Evolutionary conservation across 2,113 vertebrate species (phyloP).

Genomic region (Rissa tridactyla): DNA sequence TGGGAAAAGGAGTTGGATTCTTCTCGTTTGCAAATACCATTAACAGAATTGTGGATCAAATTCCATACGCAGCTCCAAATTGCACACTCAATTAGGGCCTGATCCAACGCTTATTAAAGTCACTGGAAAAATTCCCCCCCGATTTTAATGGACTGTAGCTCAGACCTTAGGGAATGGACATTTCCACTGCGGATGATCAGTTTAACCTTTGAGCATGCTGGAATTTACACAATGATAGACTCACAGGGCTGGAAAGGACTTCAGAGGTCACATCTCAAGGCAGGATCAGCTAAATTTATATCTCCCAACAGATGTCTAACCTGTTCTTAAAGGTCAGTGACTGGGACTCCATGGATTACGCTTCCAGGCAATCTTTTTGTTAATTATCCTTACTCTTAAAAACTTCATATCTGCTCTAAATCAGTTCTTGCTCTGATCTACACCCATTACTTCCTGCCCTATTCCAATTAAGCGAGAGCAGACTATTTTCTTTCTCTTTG

Average conservation of each 20-base stretch:
- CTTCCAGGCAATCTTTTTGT: background rate
- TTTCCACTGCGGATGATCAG: background rate
- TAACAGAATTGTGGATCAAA: background rate
- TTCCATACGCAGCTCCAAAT: constrained; percentile 10
- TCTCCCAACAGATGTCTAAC: background rate
- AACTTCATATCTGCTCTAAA: background rate
- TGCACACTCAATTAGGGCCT: constrained; percentile 19
- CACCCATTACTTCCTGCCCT: background rate
- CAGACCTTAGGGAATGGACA: background rate
- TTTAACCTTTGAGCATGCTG: background rate
- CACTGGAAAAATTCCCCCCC: constrained; percentile 2
- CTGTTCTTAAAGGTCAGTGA: constrained; percentile 16
- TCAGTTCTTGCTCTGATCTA: background rate
- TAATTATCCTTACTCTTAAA: background rate
- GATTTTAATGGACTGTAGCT: constrained; percentile 5
- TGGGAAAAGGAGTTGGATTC: constrained; percentile 19
- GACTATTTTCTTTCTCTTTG: background rate
- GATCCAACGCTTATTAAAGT: constrained; percentile 14
- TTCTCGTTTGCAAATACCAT: constrained; percentile 26
- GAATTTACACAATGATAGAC: background rate
- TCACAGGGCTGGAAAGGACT: background rate
- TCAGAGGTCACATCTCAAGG: constrained; percentile 18
- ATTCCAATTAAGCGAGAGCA: background rate
- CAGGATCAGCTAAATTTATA: background rate
- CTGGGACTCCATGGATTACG: background rate